phyloP scores from a whole-genome alignment of 2,113 vertebrate species.

The Rhea pennata region DNA sequence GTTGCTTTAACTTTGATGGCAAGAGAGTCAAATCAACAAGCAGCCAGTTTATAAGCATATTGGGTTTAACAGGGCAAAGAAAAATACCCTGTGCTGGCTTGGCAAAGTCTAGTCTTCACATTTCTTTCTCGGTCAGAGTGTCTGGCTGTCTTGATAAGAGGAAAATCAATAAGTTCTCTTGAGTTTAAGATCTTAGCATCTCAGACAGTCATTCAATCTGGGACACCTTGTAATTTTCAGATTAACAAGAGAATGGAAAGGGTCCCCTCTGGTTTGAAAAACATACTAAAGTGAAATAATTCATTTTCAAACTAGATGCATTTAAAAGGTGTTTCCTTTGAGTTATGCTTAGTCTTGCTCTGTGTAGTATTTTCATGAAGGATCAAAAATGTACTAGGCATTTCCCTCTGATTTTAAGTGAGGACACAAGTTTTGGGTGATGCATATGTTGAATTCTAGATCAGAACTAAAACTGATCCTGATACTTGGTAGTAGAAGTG shows the following conservation, averaged over 20 bases:
- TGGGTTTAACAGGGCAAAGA: not conserved
- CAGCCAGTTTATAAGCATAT: not conserved
- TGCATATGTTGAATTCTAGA: not conserved
- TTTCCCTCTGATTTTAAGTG: not conserved
- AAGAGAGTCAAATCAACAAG: not conserved
- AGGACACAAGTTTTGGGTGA: not conserved
- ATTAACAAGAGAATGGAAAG: not conserved
- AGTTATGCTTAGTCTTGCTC: not conserved
- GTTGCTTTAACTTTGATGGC: not conserved
- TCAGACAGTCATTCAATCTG: too few relatives aligned
- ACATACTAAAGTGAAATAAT: not conserved
- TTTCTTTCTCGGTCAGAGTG: not conserved
- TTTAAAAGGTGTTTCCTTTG: not conserved
- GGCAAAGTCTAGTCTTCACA: not conserved
- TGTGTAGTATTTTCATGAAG: not conserved
- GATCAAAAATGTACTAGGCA: not conserved
- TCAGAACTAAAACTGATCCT: not conserved
- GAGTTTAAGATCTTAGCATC: not conserved
- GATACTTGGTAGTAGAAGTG: not conserved
- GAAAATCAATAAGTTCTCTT: not conserved
- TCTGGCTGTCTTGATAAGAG: not conserved
- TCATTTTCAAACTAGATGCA: not conserved
- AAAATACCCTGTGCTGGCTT: not conserved
- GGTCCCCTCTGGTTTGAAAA: not conserved
- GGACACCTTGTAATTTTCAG: not conserved